Evolutionary conservation across 2,797 vertebrate genomes (phyloP), one percentile per base, ranked within the genome.

Genomic region (Karalla daura): DNA sequence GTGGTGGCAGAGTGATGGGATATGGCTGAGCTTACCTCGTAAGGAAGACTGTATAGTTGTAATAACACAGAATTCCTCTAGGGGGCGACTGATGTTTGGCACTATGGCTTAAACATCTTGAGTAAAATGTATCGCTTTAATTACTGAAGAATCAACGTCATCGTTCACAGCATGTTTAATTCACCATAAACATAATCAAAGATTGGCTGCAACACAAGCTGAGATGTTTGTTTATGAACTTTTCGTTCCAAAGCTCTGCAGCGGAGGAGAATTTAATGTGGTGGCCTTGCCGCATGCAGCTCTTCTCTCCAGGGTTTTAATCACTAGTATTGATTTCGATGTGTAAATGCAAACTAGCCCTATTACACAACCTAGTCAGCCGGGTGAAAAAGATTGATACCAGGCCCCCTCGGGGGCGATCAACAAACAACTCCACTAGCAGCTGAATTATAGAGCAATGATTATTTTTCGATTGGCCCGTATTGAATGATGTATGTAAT

Each of bases 281-380:
- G 1, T 43, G 45, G 18, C 39, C 20, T 32, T 61, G 68, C 62
- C 27, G 59, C 56, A 67, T 49, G 23, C 60, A n/a, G 52, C 49
- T 63, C 15, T 55, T 15, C 53, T 71, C 44, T 53, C 20, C 58
- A 23, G 32, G 32, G n/a, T 69, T 64, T 72, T 77, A 59, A 81
- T 78, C 73, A 66, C 24, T 37, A 46, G 13, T 52, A 82, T 78
- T 63, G 75, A 87, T 85, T 72, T 60, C 36, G 37, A 75, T 15
- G 33, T 53, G 37, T 68, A 61, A 52, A 83, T 56, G 37, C 67
- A 70, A 74, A 76, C 35, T 39, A 49, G 59, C 21, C 8, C 15
- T 21, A 30, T 66, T 21, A 68, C 41, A 70, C 52, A 60, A 45
- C 35, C 54, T 54, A 25, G 13, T 56, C 39, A 11, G 10, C 45